Evolutionary conservation across 2,113 vertebrate species (phyloP), one percentile per base, ranked within the genome.

Genomic region (Copsychus sechellarum): DNA sequence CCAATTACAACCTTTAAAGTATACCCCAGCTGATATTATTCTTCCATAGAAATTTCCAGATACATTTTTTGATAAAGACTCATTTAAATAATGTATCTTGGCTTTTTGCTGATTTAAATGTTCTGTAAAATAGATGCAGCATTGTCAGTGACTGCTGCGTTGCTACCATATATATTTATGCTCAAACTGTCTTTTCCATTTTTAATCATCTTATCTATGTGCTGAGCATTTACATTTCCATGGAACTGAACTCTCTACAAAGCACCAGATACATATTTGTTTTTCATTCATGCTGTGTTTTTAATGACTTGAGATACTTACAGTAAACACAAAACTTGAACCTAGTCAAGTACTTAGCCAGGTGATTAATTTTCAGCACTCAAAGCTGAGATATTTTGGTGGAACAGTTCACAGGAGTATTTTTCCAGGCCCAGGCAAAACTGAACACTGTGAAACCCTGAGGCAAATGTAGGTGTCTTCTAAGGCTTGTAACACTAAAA

Each of bases 1-100:
- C 96, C 96, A 97, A 96, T 97, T 97, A 95, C 58, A 91, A 38
- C 70, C 88, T 96, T 96, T 97, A 96, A 97, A 97, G 86, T 95
- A 93, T 94, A 90, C 60, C 78, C 82, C 88, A 76, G 93, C 73
- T 97, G 93, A 93, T 95, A 85, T 53, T 91, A 94, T 67, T 93
- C 40, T 92, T 96, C 42, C 14, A 74, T 14, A 81, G 82, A 97
- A 96, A 36, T 96, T 98, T 94, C 48, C 95, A 94, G 81, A 93
- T 95, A 86, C 2, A 4, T 87, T 96, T 97, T 97, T 60, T 93
- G 91, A 96, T 97, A 96, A 95, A 82, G 51, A 86, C 26, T n/a
- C 25, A 93, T 95, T 97, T 97, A 93, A 97, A 78, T 71, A 92
- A 20, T 87, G 10, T 40, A 66, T 91, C 47, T 95, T 91, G 38